These are phyloP conservation scores for Eilema depressum DNA, from an alignment of 2,888 invertebrate genomes.

Conservation along the genomic window DNA sequence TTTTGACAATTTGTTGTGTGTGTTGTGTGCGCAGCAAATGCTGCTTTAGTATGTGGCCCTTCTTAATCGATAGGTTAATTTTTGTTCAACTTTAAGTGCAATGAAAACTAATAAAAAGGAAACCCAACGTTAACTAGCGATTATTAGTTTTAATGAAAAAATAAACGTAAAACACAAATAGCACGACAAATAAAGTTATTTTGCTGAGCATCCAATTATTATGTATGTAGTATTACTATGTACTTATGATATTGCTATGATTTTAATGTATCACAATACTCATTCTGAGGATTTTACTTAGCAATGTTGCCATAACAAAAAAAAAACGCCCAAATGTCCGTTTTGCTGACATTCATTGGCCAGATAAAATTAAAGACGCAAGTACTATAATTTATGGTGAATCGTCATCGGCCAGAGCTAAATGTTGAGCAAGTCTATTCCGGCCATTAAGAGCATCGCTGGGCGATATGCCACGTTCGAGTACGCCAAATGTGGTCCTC, in stretches of 20 bases:
- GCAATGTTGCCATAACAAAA: too few relatives aligned
- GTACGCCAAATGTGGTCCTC: background rate
- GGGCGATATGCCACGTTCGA: background rate
- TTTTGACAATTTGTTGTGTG: too few relatives aligned
- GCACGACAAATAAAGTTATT: background rate
- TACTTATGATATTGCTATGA: background rate
- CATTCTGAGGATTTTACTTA: background rate
- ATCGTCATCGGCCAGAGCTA: slow-evolving; percentile 12
- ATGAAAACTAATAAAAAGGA: background rate
- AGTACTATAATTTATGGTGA: slow-evolving; percentile 8
- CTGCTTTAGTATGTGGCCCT: too few relatives aligned
- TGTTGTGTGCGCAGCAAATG: too few relatives aligned
- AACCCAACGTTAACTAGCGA: too few relatives aligned
- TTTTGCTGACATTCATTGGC: background rate
- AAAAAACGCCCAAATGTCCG: background rate
- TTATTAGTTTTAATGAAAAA: background rate
- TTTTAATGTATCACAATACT: background rate
- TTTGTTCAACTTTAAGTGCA: background rate
- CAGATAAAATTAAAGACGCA: background rate
- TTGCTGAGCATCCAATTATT: background rate
- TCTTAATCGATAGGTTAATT: too few relatives aligned
- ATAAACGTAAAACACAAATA: too few relatives aligned
- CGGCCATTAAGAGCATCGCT: slow-evolving; percentile 1
- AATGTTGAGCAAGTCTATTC: slow-evolving; percentile 13
- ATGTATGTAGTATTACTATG: background rate